These are phyloP conservation scores for Drosophila kanekoi DNA, from an alignment of 2,888 invertebrate genomes.

Conservation along the genomic window DNA sequence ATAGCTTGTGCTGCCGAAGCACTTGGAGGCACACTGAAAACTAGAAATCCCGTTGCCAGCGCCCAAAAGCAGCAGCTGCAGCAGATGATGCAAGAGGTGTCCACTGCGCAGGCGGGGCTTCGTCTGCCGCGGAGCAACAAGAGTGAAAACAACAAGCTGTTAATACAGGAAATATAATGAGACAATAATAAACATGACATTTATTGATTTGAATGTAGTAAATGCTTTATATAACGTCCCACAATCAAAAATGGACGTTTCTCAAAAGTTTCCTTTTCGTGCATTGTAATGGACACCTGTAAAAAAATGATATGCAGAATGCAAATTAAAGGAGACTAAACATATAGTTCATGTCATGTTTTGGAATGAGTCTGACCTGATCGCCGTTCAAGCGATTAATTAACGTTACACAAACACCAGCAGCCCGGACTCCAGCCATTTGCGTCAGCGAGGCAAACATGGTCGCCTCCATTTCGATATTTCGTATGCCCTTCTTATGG, in stretches of 20 bases:
- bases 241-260: conserved; percentile 88
- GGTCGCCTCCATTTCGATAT: conserved; percentile 93
- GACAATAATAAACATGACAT: background rate
- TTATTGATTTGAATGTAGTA: too few species aligned
- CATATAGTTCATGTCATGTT: too few species aligned
- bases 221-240: conserved; percentile 86
- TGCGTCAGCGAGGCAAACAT: conserved; percentile 90
- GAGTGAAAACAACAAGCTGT: conserved; percentile 33
- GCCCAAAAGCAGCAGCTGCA: conserved; percentile 12
- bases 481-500: conserved; percentile 87
- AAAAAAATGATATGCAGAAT: background rate
- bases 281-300: conserved; percentile 85
- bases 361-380: conserved; percentile 85
- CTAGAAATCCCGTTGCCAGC: conserved; percentile 1
- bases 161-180: conserved; percentile 56
- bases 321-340: background rate
- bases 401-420: conserved; percentile 90
- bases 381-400: conserved; percentile 90
- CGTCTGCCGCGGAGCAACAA: conserved; percentile 46
- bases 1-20: conserved; percentile 78
- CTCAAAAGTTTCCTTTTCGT: conserved; percentile 86
- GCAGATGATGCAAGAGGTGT: conserved; percentile 24
- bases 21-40: conserved; percentile 54
- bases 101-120: conserved; percentile 26
- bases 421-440: conserved; percentile 88